Percentiles rank a stretch among this genome's conserved stretches.
These are phyloP conservation scores for Dipodomys merriami DNA, from an alignment of 2,113 vertebrate genomes.

Conservation along the genomic window DNA sequence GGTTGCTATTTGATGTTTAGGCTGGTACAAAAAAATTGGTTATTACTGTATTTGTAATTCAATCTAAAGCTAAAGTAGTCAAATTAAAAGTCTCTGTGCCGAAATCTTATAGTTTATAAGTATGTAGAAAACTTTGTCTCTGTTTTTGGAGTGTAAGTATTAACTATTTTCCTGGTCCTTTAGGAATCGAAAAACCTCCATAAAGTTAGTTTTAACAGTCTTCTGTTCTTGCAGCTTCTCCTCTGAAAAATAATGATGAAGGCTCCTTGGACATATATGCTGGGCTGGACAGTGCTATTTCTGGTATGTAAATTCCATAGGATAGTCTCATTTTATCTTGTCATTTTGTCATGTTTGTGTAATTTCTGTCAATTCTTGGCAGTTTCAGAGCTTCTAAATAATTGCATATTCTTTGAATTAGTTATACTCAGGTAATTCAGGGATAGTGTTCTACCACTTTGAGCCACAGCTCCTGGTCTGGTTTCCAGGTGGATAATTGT, in stretches of 20 bases:
- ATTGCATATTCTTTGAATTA: conserved; percentile 53
- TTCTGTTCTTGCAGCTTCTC: conserved; percentile 83
- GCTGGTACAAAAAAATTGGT: background rate
- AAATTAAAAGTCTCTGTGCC: background rate
- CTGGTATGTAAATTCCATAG: conserved; percentile 82
- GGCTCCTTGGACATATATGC: conserved; percentile 97
- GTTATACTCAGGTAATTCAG: background rate
- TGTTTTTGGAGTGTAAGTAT: background rate
- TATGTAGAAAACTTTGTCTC: conserved; percentile 1
- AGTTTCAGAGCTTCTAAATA: conserved; percentile 24
- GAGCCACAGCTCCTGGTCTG: too few species aligned
- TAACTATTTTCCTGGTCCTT: background rate
- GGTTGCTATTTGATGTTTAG: background rate
- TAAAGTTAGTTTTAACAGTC: background rate
- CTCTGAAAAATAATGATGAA: conserved; percentile 88
- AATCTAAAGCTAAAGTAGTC: background rate
- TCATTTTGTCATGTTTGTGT: background rate
- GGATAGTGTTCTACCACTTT: too few species aligned
- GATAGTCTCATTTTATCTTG: conserved; percentile 34
- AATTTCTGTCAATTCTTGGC: background rate
- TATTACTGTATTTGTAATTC: background rate
- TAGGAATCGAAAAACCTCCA: background rate
- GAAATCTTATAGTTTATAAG: background rate
- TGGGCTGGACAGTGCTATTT: conserved; percentile 88
- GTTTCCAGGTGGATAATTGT: too few species aligned